Evolutionary conservation across 1,140 invertebrate species (phyloP), one percentile per base, ranked within the genome.

Genomic region (Rhyzopertha dominica): DNA sequence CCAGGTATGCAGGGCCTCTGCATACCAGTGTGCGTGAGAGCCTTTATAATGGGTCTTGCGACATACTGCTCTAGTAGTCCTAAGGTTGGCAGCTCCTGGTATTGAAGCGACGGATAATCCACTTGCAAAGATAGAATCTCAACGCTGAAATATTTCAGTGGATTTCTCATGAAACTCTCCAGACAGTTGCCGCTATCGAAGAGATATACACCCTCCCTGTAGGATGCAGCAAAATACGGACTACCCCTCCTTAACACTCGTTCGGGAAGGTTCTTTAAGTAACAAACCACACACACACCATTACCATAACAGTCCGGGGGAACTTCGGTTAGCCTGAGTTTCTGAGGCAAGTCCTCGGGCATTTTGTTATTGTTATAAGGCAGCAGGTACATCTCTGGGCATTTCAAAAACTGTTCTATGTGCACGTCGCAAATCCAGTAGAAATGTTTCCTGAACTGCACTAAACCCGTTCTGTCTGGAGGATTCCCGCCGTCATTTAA

Each of bases 1-100:
- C 77, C 76, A 2, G 74, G 72, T 44, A 79, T 69, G 44, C 78
- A 73, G 1, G 78, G 77, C 35, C 78, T 62, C 14, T 63, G n/a
- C 2, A 63, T 65, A 39, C 69, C 67, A 0, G 72, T 62, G 17
- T 65, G 60, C 38, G 67, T 73, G 17, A 75, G 65, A 2, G 72
- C 77, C 29, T 70, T 56, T 2, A 75, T 67, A 7, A 80, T 51
- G 8, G 70, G 51, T 31, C 61, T 67, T 0, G 66, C 71, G 0
- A 78, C 51, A n/a, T 68, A 75, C 59, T 78, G 75, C 45, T 80
- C 74, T 5, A 81, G 51, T 54, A 74, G 76, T 2, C 75, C 78
- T 7, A 77, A 41, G 40, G 69, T 54, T 1, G 79, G 75, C 20
- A 80, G 51, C 23, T 62, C 57, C 8, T 66, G 65, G 13, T 74